These are phyloP conservation scores for Erinaceus europaeus DNA, from an alignment of 2,113 vertebrate species.

Conservation along the genomic window DNA sequence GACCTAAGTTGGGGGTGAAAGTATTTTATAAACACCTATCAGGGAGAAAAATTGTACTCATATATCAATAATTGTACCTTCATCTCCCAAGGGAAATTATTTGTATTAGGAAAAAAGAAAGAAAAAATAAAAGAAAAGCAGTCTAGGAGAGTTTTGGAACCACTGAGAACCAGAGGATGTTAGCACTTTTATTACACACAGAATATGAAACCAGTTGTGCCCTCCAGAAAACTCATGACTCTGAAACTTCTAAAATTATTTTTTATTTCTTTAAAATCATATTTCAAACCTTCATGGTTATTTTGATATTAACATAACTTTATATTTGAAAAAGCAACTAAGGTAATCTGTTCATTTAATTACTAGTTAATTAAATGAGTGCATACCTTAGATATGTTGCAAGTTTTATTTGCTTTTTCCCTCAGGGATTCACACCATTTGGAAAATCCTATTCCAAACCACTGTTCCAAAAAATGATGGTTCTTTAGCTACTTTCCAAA, in stretches of 20 bases:
- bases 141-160: rapidly evolving
- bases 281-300: too few relatives aligned
- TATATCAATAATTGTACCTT: too few relatives aligned
- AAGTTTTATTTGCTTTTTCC: slow-evolving; percentile 56
- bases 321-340: not conserved
- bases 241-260: not conserved
- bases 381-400: not conserved
- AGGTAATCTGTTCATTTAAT: not conserved
- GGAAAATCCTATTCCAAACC: slow-evolving; percentile 88
- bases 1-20: too few relatives aligned
- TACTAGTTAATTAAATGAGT: too few relatives aligned
- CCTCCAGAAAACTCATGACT: not conserved
- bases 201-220: too few relatives aligned
- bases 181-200: rapidly evolving
- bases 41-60: too few relatives aligned
- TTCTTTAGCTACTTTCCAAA: slow-evolving; percentile 85
- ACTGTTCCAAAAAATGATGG: slow-evolving; percentile 86
- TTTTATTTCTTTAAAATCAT: not conserved
- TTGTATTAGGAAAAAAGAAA: too few relatives aligned
- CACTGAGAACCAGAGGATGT: not conserved
- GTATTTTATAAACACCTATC: too few relatives aligned
- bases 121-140: not conserved
- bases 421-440: slow-evolving; percentile 90
- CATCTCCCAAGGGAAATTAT: too few relatives aligned
- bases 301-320: not conserved